A percentile compares a stretch with the other conserved stretches of the same genome.
phyloP scores from a whole-genome alignment of 2,888 invertebrate genomes.

The Leucania comma region DNA sequence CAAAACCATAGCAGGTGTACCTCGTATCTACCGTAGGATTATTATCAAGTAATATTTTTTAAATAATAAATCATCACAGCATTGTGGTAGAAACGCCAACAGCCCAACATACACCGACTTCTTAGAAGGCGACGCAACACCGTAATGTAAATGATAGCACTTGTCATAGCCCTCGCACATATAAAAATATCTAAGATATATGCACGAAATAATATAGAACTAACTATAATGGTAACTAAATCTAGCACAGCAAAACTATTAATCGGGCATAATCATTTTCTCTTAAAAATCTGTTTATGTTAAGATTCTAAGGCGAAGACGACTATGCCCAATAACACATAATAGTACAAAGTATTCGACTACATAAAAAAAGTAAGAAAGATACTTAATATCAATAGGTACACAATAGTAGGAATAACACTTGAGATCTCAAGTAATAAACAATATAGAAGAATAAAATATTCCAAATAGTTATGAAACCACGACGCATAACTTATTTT shows the following conservation, averaged over 20 bases:
- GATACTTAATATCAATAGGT: slow-evolving; percentile 61
- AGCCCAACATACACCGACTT: neutral
- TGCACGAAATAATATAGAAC: slow-evolving; percentile 48
- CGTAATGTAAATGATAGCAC: slow-evolving; percentile 33
- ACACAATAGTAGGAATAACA: slow-evolving; percentile 63
- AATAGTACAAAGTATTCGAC: slow-evolving; percentile 49
- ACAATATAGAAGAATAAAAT: slow-evolving; percentile 52
- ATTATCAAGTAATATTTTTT: neutral
- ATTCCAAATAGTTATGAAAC: slow-evolving; percentile 47
- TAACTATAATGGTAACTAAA: slow-evolving; percentile 68
- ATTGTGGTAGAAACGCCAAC: too few species aligned
- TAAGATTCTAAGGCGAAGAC: slow-evolving; percentile 14
- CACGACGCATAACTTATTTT: slow-evolving; percentile 49
- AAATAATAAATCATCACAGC: neutral
- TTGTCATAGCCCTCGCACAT: slow-evolving; percentile 12
- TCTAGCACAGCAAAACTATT: slow-evolving; percentile 62
- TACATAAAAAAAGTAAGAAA: slow-evolving; percentile 61
- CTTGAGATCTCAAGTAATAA: slow-evolving; percentile 64
- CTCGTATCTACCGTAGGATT: neutral
- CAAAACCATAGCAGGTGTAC: too few species aligned
- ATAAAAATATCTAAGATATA: slow-evolving; percentile 53
- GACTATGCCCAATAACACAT: slow-evolving; percentile 42
- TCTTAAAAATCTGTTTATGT: slow-evolving; percentile 3
- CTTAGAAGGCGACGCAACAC: neutral
- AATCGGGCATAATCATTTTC: slow-evolving; percentile 35